These are phyloP conservation scores for Semotilus atromaculatus DNA, from an alignment of 2,797 vertebrate genomes.

Conservation along the genomic window DNA sequence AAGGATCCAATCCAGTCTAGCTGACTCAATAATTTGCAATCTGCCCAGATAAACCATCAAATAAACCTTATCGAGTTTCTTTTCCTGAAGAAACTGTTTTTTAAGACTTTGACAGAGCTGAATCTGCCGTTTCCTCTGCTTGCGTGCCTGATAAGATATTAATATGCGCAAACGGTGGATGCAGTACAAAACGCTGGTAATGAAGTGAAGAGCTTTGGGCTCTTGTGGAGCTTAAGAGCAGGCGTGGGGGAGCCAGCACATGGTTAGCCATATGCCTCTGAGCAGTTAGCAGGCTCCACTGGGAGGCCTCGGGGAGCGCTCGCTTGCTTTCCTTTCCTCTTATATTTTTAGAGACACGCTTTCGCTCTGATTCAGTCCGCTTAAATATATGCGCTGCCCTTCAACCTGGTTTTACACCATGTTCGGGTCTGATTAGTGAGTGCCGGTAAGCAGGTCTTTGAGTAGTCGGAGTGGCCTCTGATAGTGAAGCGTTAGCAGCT, in stretches of 20 bases:
- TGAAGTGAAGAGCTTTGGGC: conserved; percentile 83
- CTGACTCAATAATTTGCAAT: conserved; percentile 52
- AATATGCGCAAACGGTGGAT: conserved; percentile 83
- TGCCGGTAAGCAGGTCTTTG: background rate
- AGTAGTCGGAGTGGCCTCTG: background rate
- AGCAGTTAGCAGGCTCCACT: conserved; percentile 74
- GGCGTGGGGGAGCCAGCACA: conserved; percentile 83
- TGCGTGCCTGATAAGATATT: conserved; percentile 79
- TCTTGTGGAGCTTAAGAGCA: conserved; percentile 81
- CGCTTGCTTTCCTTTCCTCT: conserved; percentile 50
- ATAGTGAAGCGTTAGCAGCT: conserved; percentile 2
- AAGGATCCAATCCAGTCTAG: conserved; percentile 31
- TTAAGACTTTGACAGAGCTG: conserved; percentile 58
- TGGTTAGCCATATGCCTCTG: conserved; percentile 84
- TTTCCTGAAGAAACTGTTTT: conserved; percentile 62
- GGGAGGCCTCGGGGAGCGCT: conserved; percentile 64
- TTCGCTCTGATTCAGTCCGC: conserved; percentile 28
- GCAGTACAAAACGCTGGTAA: conserved; percentile 87
- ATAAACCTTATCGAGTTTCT: conserved; percentile 52
- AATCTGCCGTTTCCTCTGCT: conserved; percentile 63
- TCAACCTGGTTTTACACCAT: conserved; percentile 30
- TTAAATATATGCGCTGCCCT: conserved; percentile 30
- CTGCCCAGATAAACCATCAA: conserved; percentile 47
- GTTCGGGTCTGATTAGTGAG: background rate
- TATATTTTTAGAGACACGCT: conserved; percentile 37